Percentiles rank a stretch among this genome's conserved stretches.
These are phyloP conservation scores for Melanitta fusca DNA, from an alignment of 2,797 vertebrate species.

Conservation along the genomic window DNA sequence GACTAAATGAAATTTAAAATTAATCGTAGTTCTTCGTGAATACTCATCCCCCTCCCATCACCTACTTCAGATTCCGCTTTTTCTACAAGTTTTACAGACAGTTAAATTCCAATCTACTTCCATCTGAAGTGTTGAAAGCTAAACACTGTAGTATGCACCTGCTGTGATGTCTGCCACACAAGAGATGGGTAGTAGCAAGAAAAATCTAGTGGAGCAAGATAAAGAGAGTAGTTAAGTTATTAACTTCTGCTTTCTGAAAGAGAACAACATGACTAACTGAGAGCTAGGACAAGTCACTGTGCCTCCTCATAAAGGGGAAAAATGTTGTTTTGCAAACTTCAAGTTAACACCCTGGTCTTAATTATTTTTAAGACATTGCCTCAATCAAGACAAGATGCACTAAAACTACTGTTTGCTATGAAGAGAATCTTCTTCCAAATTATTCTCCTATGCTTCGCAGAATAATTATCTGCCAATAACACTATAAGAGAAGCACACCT, in stretches of 20 bases:
- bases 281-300: background rate
- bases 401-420: background rate
- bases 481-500: background rate
- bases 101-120: background rate
- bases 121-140: background rate
- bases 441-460: background rate
- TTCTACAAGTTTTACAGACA: background rate
- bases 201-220: background rate
- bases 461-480: background rate
- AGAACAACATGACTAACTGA: background rate
- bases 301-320: background rate
- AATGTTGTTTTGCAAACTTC: no score
- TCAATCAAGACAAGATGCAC: background rate
- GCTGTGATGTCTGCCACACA: background rate
- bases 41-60: fast-evolving
- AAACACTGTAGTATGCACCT: background rate
- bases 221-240: background rate
- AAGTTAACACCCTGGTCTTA: background rate
- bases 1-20: background rate
- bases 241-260: background rate
- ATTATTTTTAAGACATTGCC: background rate
- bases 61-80: background rate
- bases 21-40: background rate
- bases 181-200: background rate
- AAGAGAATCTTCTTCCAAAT: background rate